phyloP scores from a whole-genome alignment of 2,888 invertebrate genomes.

The Fabriciana adippe region DNA sequence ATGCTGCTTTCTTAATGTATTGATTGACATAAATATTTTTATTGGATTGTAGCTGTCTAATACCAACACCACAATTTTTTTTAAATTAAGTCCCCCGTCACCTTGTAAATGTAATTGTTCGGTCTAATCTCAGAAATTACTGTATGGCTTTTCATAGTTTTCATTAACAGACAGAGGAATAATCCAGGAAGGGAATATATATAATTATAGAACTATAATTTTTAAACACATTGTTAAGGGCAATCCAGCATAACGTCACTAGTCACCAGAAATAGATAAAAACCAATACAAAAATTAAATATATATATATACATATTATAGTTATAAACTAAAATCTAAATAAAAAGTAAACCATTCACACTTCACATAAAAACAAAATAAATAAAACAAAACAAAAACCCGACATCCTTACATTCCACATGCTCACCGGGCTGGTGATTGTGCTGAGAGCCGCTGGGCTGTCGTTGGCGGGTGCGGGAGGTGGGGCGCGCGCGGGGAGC shows the following conservation, averaged over 20 bases:
- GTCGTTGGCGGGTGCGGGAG: constrained; percentile 55
- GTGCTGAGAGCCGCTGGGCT: constrained; percentile 56
- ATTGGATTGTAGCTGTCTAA: too few species aligned
- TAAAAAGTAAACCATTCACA: background rate
- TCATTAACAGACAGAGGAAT: too few species aligned
- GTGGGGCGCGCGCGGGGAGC: constrained; percentile 47
- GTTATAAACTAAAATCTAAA: background rate
- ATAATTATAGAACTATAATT: too few species aligned
- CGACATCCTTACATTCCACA: constrained; percentile 32
- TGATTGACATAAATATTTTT: too few species aligned
- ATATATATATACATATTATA: background rate
- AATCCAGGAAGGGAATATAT: too few species aligned
- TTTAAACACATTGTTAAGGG: too few species aligned
- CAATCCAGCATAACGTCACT: too few species aligned
- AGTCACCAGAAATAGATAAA: background rate
- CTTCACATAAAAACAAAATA: background rate
- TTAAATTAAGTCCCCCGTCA: too few species aligned
- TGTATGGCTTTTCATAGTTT: too few species aligned
- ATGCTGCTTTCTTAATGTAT: background rate
- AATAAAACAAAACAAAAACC: constrained; percentile 2
- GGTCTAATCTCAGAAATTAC: too few species aligned
- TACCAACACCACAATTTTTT: too few species aligned
- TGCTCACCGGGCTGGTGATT: constrained; percentile 55
- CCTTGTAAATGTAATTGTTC: too few species aligned
- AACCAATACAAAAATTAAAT: background rate